phyloP scores from a whole-genome alignment of 1,140 invertebrate genomes.

The Neodiprion fabricii region DNA sequence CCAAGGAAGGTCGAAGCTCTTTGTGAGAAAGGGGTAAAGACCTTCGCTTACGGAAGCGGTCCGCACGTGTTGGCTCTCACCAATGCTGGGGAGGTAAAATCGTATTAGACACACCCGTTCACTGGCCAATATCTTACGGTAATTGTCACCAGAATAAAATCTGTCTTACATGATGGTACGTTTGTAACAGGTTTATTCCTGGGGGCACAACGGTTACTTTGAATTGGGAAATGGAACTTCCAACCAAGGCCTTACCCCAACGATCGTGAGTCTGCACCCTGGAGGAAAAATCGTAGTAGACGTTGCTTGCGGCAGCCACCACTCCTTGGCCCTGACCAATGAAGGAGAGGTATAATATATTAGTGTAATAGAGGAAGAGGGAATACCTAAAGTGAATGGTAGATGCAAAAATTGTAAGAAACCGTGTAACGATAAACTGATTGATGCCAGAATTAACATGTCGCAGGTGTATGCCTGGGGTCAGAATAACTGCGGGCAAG shows the following conservation, averaged over 20 bases:
- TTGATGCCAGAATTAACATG: conserved; percentile 10
- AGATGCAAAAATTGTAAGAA: background rate
- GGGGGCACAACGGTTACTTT: conserved; percentile 74
- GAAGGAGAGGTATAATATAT: conserved; percentile 65
- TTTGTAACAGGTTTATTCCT: conserved; percentile 62
- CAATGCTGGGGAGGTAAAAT: conserved; percentile 62
- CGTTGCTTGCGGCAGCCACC: conserved; percentile 71
- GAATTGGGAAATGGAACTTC: conserved; percentile 70
- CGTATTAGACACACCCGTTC: background rate
- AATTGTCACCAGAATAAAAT: background rate
- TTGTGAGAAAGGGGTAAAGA: conserved; percentile 67
- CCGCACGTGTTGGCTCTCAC: conserved; percentile 72
- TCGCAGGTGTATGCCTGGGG: conserved; percentile 72
- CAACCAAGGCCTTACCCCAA: conserved; percentile 63
- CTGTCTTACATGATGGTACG: too few species aligned
- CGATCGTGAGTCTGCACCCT: conserved; percentile 56
- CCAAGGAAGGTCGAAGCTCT: conserved; percentile 67
- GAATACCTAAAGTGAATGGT: background rate
- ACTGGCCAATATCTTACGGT: background rate
- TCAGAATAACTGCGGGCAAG: conserved; percentile 74
- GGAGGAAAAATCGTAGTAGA: conserved; percentile 62
- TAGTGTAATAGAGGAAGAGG: background rate
- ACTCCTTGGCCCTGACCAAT: conserved; percentile 67
- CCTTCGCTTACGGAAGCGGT: conserved; percentile 71
- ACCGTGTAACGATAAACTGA: conserved; percentile 1